Evolutionary conservation across 2,888 invertebrate genomes (phyloP), one percentile per base, ranked within the genome.

Genomic region (Cyclophora punctaria): DNA sequence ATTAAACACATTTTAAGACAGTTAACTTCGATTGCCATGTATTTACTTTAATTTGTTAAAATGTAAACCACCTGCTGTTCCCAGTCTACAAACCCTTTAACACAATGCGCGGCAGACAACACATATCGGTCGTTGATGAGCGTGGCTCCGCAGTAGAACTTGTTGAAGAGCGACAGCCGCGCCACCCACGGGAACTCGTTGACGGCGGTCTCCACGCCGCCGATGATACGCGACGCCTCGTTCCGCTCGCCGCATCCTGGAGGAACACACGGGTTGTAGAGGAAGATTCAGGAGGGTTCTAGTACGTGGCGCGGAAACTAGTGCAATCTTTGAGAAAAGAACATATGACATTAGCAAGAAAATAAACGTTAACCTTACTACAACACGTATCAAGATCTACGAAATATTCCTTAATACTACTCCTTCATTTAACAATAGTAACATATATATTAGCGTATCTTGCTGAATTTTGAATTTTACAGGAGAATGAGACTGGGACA

Each of bases 121-220:
- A 96, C 95, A 68, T 95, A 96, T 80, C 95, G 91, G 78, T 96
- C 96, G 69, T 95, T 96, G 77, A 96, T 94, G 52, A 97, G 89
- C 67, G 94, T 94, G 7, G 94, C 96, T 3, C 96, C 96, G 67
- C 96, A 96, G 80, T 96, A 96, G 83, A 96, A 96, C 68, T 94
- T 93, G 73, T 94, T 94, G 80, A 95, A 93, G 77, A 96, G 96
- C 7, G 95, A 94, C 44, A 97, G 89, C 44, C 95, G 90, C n/a
- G 91, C 95, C 87, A 96, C 93, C 96, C 96, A 97, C 3, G 97
- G 96, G 76, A 94, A 96, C 78, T 95, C 95, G 73, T 95, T 95
- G 58, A 93, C 90, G 6, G 90, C 90, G 0, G 96, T 92, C 48
- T 93, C 92, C 62, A 92, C 91, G 2, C 96, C 96, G 3, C 96